Base-by-base conservation (phyloP, 2,888 invertebrate species). In the Leptodirus hochenwartii region DNA sequence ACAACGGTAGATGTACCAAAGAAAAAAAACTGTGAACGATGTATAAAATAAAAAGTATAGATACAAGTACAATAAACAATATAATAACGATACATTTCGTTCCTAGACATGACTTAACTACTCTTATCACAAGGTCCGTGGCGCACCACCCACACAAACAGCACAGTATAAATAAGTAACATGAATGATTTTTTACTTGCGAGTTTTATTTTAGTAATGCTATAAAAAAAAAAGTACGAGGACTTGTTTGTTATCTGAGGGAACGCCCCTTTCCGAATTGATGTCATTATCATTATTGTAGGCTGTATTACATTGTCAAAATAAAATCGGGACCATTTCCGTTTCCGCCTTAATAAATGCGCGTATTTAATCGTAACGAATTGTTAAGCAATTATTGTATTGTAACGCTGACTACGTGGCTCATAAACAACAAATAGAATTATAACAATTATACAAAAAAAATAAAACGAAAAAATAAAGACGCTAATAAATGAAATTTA, bases 101-200 rank as follows among this genome's bases (percentile, higher is more conserved):
- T 46, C 42, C 51, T 53, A 53, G 50, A 52, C 51, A 53, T 52
- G 53, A 53, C 53, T 53, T 47, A 51, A 49, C 48, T 52, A 52
- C 45, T 52, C 51, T 53, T 53, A 53, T 53, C 53, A 53, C 53
- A 54, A 53, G 53, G 53, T 53, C 53, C 50, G 51, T 50, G 52
- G 50, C 47, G 43, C 42, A 43, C 43, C 47, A 45, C 47, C 47
- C 52, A 52, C 53, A 53, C 51, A 51, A 50, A 53, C 52, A 53
- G 52, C 53, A 53, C 53, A 53, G 24, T 31, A 32, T 54, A 54
- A 54, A 34, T 32, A 34, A 54, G 51, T 53, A 54, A 53, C 53
- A 54, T 53, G 51, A 51, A 54, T 46, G 43, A 49, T 47, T 48
- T 51, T 51, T 33, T 34, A 36, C 36, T 37, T 39, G 35, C 37